Base-by-base conservation (phyloP, 2,888 invertebrate genomes). In the Isotomurus palustris region DNA sequence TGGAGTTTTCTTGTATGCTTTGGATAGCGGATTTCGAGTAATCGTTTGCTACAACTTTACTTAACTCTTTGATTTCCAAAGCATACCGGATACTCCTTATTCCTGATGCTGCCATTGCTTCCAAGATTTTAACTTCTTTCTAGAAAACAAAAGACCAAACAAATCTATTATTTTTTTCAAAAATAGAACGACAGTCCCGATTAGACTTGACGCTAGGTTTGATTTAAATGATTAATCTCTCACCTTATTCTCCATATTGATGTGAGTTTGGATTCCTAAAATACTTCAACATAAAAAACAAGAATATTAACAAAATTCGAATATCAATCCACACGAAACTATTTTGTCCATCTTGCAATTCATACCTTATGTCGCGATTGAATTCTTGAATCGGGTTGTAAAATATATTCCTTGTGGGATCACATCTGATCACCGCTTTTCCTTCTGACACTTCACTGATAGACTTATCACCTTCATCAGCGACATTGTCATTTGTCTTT, bases 321-420 rank as follows among this genome's bases (percentile, higher is more conserved):
- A 28, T 4, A 14, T 28, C 24, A 47, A n/a, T 32, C 10, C 10
- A 12, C 25, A 28, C 25, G 3, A n/a, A 8, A n/a, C 21, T 29
- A 27, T 21, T 47, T 21, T 25, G 22, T 17, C n/a, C 8, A 41
- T 8, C n/a, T 41, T 41, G 8, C 8, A 12, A 12, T 32, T 45
- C 36, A 22, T 64, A 78, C 79, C 85, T 88, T 49, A 99, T 78
- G 78, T 99, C 99, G 65, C 99, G 81, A 75, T 99, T 99, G 73
- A 99, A 99, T 76, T 99, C 94, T 76, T 96, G 95, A 1, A 97
- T 97, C 0, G 96, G 91, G 78, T 99, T 99, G 74, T 99, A 99
- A 76, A 99, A 99, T 0, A 97, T 66, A 5, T 62, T 66, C 3
- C 52, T 36, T n/a, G 56, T 53, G 28, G 51, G 45, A 19, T 59